Conservation (phyloP, 2,113 vertebrate genomes). For the Acrocephalus kingi region DNA sequence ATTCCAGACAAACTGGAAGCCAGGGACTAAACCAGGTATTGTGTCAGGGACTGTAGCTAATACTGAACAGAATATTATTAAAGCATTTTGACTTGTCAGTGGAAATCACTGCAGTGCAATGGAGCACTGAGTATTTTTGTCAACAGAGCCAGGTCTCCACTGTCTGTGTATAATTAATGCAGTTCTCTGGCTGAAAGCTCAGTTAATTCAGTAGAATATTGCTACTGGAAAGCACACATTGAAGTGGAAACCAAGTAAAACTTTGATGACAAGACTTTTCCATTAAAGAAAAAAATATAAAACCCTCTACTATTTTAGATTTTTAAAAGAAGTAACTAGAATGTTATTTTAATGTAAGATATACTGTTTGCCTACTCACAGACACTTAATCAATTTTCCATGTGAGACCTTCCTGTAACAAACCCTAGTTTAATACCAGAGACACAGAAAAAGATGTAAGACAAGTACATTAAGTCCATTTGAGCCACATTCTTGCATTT, state of each 20-base stretch:
- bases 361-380: neutral
- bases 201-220: neutral
- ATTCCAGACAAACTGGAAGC: neutral
- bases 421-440: neutral
- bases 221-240: neutral
- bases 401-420: neutral
- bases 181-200: neutral
- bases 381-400: neutral
- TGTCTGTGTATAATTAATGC: neutral
- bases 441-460: neutral
- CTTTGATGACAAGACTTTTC: neutral
- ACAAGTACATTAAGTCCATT: neutral
- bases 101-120: slow-evolving; percentile 1
- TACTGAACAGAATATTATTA: neutral
- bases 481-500: neutral
- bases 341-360: neutral
- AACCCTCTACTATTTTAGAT: neutral
- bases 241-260: neutral
- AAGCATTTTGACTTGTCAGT: neutral
- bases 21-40: neutral
- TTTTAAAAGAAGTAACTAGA: neutral
- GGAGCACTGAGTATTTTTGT: neutral
- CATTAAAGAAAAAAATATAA: neutral
- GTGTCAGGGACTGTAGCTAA: neutral
- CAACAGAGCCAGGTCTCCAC: neutral